Conservation (phyloP, 2,888 invertebrate species). For the Fragum whitleyi region DNA sequence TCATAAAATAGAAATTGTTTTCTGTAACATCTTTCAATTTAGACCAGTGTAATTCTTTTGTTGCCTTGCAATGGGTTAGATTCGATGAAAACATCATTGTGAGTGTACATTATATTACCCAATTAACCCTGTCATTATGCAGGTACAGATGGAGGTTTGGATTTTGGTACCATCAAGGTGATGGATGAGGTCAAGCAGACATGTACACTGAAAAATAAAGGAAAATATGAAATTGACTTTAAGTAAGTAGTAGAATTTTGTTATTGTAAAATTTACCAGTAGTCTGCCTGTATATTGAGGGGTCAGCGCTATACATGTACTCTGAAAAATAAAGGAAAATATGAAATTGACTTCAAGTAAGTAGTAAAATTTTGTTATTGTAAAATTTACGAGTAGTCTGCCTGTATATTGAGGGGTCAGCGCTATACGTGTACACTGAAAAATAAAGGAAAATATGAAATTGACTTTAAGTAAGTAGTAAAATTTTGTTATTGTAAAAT, state of each 20-base stretch:
- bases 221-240: slow-evolving; percentile 85
- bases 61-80: too few relatives aligned
- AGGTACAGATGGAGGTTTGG: slow-evolving; percentile 85
- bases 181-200: slow-evolving; percentile 84
- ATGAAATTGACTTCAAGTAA: slow-evolving; percentile 85
- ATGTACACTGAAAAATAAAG: slow-evolving; percentile 85
- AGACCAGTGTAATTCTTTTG: too few relatives aligned
- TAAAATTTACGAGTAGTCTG: too few relatives aligned
- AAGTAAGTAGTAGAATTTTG: slow-evolving; percentile 76
- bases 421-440: slow-evolving; percentile 84
- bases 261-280: too few relatives aligned
- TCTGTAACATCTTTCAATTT: too few relatives aligned
- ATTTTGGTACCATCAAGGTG: slow-evolving; percentile 85
- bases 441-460: slow-evolving; percentile 86
- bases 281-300: not conserved
- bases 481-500: not conserved
- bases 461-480: slow-evolving; percentile 82
- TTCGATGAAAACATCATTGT: too few relatives aligned
- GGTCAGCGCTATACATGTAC: slow-evolving; percentile 79
- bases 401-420: not conserved
- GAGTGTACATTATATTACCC: too few relatives aligned
- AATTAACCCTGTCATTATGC: not conserved
- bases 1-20: too few relatives aligned
- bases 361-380: slow-evolving; percentile 47
- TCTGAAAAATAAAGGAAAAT: slow-evolving; percentile 86